Conservation (phyloP, 2,113 vertebrate genomes). For the Maylandia zebra region DNA sequence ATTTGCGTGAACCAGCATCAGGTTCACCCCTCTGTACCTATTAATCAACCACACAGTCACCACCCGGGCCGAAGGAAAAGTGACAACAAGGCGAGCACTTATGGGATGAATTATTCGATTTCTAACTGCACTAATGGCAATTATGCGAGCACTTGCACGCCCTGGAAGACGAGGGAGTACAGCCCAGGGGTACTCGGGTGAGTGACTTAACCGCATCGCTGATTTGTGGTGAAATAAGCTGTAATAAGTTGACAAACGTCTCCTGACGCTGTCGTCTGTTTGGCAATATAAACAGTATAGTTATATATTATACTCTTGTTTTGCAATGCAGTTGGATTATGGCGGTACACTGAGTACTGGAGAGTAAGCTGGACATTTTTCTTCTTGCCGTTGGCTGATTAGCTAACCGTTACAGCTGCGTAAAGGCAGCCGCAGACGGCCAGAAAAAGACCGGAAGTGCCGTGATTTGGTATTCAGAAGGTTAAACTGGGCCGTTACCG, state of each 20-base stretch:
- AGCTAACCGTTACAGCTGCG: background rate
- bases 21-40: constrained; percentile 50
- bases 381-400: background rate
- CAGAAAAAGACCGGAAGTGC: constrained; percentile 31
- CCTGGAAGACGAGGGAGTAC: constrained; percentile 90
- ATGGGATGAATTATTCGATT: constrained; percentile 91
- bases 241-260: background rate
- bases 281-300: background rate
- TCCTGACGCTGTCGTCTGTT: background rate
- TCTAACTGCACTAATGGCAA: constrained; percentile 77
- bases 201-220: constrained; percentile 47
- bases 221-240: background rate
- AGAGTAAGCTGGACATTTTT: background rate
- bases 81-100: constrained; percentile 97
- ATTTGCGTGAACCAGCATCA: constrained; percentile 57
- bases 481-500: background rate
- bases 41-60: constrained; percentile 72
- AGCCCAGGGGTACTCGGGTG: constrained; percentile 88
- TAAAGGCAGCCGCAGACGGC: background rate
- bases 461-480: background rate
- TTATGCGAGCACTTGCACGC: constrained; percentile 78
- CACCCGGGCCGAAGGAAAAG: constrained; percentile 91
- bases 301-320: background rate
- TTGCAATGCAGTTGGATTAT: background rate
- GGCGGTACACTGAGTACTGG: background rate